Evolutionary conservation across 2,113 vertebrate species (phyloP).

Genomic region (human (Homo sapiens)): DNA sequence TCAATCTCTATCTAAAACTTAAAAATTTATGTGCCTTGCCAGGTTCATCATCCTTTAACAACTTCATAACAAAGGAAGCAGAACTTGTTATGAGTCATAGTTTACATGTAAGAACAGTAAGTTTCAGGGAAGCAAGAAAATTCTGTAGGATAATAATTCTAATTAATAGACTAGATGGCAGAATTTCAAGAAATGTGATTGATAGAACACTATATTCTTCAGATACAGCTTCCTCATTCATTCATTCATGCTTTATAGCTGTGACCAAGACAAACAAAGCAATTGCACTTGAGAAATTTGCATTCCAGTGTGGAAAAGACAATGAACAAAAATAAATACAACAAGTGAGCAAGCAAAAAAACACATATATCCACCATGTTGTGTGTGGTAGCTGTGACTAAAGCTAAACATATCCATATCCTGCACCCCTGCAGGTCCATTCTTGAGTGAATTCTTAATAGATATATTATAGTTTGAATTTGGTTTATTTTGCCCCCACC

Average conservation of each 20-base stretch:
- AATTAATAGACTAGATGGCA: not conserved
- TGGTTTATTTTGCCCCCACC: not conserved
- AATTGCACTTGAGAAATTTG: not conserved
- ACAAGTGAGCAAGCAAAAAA: not conserved
- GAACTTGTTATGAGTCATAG: not conserved
- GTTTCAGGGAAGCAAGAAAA: not conserved
- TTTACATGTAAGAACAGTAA: not conserved
- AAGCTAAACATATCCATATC: not conserved
- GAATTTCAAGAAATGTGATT: not conserved
- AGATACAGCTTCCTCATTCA: not conserved
- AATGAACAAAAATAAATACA: not conserved
- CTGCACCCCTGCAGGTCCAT: fast-evolving
- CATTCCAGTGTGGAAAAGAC: not conserved
- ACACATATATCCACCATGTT: fast-evolving
- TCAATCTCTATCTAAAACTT: not conserved
- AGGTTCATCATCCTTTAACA: no score
- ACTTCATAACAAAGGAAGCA: not conserved
- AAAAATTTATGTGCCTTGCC: fast-evolving
- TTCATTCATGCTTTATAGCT: not conserved
- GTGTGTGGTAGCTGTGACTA: not conserved
- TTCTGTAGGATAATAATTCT: not conserved
- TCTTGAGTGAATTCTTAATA: not conserved
- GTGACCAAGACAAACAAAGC: not conserved
- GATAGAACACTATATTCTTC: not conserved
- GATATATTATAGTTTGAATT: not conserved